Percentiles rank a stretch among this genome's conserved stretches.
phyloP scores from a whole-genome alignment of 2,797 vertebrate genomes.

The Yasuhikotakia modesta region DNA sequence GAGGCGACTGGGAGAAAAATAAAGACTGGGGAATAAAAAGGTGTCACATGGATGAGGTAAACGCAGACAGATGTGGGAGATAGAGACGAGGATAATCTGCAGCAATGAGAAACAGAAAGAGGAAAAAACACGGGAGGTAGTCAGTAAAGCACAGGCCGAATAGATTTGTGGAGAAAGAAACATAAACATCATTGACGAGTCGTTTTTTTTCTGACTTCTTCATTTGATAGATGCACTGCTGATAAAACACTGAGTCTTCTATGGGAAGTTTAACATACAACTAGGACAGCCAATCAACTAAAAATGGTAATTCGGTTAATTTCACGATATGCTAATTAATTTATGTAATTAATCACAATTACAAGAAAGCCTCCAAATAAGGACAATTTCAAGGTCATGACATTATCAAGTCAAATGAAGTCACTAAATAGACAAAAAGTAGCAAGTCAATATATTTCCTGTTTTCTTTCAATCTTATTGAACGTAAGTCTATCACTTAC shows the following conservation, averaged over 20 bases:
- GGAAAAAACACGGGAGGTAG: not conserved
- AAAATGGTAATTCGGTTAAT: no score
- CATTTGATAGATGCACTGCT: not conserved
- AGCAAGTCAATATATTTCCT: no score
- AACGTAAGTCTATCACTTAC: no score
- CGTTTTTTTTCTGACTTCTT: not conserved
- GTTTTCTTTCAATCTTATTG: no score
- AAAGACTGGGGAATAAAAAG: not conserved
- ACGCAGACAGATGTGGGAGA: slow-evolving; percentile 20
- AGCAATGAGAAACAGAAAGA: slow-evolving; percentile 17
- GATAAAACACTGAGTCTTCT: not conserved
- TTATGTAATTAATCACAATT: no score
- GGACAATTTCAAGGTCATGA: no score
- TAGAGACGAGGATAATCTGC: not conserved
- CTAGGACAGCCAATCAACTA: no score
- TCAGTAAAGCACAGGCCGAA: not conserved
- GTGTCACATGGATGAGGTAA: not conserved
- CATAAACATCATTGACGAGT: slow-evolving; percentile 19
- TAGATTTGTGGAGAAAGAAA: slow-evolving; percentile 22
- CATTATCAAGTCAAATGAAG: no score
- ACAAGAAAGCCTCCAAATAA: no score
- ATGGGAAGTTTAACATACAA: not conserved
- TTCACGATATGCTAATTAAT: no score
- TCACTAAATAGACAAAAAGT: no score
- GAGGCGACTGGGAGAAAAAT: slow-evolving; percentile 5